Conservation (phyloP, 2,888 invertebrate genomes). For the Lydus trimaculatus region DNA sequence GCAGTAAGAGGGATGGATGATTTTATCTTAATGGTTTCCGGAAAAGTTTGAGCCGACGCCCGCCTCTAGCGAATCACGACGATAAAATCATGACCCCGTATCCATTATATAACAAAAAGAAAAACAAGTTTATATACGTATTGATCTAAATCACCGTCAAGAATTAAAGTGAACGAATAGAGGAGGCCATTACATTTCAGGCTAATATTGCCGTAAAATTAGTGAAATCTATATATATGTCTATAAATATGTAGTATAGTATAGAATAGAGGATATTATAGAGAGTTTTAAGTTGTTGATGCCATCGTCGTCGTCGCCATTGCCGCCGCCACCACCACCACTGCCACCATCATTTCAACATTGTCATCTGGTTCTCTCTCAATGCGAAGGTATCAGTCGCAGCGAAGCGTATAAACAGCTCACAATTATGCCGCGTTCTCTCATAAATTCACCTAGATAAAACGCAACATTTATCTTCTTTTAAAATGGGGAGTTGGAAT, state of each 20-base stretch:
- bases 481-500: conserved; percentile 56
- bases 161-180: conserved; percentile 35
- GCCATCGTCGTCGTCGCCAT: neutral
- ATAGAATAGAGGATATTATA: neutral
- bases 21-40: conserved; percentile 53
- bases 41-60: conserved; percentile 49
- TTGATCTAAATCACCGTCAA: conserved; percentile 37
- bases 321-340: too few relatives aligned
- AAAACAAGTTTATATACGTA: conserved; percentile 47
- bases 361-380: neutral
- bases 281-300: neutral
- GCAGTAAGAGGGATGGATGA: conserved; percentile 43
- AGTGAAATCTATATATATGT: conserved; percentile 42
- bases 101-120: conserved; percentile 44
- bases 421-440: conserved; percentile 58
- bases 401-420: conserved; percentile 56
- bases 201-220: conserved; percentile 49
- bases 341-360: neutral
- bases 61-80: conserved; percentile 30
- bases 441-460: conserved; percentile 60
- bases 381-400: conserved; percentile 33
- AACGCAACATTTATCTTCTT: conserved; percentile 61
- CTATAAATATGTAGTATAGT: conserved; percentile 6
- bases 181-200: conserved; percentile 50
- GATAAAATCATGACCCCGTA: conserved; percentile 48